Evolutionary conservation across 2,797 vertebrate genomes (phyloP).

Genomic region (Sebastes taczanowskii): DNA sequence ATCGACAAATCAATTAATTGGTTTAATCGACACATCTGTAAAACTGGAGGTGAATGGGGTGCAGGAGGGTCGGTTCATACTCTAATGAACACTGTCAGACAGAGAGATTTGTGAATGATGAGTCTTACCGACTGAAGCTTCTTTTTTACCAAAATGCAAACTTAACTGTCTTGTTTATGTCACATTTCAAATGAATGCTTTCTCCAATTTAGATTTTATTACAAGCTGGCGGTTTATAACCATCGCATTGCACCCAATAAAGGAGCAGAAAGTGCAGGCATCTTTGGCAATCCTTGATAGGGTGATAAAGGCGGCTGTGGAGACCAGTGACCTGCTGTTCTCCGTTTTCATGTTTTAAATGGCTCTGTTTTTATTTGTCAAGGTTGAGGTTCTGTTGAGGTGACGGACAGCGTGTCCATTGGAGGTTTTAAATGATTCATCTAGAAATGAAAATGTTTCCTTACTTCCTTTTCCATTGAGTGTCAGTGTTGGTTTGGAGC

Average conservation of each 20-base stretch:
- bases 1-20: not conserved
- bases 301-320: slow-evolving; percentile 10
- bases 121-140: not conserved
- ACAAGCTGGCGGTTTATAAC: not conserved
- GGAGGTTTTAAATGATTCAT: not conserved
- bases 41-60: no score
- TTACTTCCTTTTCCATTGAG: not conserved
- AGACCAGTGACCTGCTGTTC: not conserved
- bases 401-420: not conserved
- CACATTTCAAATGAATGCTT: not conserved
- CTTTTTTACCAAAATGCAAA: not conserved
- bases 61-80: no score
- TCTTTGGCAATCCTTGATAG: not conserved
- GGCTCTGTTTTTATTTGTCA: not conserved
- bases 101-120: not conserved
- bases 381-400: not conserved
- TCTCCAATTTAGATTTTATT: not conserved
- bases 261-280: slow-evolving; percentile 1
- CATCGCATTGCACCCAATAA: not conserved
- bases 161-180: slow-evolving; percentile 16
- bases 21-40: not conserved
- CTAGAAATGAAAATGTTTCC: not conserved
- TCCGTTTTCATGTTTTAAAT: not conserved
- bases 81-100: no score
- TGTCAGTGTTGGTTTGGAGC: not conserved